phyloP scores from a whole-genome alignment of 2,888 invertebrate genomes.

The Temnothorax unifasciatus region DNA sequence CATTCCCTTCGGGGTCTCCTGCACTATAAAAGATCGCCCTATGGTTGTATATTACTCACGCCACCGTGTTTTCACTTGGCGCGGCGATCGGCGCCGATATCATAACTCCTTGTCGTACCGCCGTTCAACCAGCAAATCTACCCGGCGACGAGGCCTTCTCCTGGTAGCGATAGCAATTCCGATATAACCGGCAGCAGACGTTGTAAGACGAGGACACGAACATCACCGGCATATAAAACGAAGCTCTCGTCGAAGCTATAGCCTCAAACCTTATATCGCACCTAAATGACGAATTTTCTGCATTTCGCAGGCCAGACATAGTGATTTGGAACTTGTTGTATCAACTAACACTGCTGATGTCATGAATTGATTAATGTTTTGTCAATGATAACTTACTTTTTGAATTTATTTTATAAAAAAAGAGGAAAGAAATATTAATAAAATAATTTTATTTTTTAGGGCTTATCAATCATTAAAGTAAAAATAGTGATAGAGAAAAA shows the following conservation, averaged over 20 bases:
- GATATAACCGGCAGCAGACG: slow-evolving; percentile 74
- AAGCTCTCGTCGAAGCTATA: slow-evolving; percentile 33
- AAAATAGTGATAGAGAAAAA: not conserved
- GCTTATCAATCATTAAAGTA: not conserved
- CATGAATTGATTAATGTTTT: not conserved
- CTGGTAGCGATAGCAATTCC: slow-evolving; percentile 82
- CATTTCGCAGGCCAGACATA: not conserved
- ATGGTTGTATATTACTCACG: slow-evolving; percentile 86
- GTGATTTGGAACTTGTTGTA: not conserved
- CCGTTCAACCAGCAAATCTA: slow-evolving; percentile 82
- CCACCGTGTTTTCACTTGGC: slow-evolving; percentile 86
- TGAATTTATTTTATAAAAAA: not conserved
- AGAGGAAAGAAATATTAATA: not conserved
- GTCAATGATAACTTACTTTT: not conserved
- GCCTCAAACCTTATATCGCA: slow-evolving; percentile 23
- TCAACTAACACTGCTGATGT: not conserved
- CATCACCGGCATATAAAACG: slow-evolving; percentile 67
- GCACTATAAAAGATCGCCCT: slow-evolving; percentile 85
- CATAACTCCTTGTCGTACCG: slow-evolving; percentile 86
- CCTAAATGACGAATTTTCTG: slow-evolving; percentile 24
- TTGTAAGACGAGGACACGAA: slow-evolving; percentile 72
- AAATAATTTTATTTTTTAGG: not conserved
- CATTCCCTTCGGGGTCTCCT: slow-evolving; percentile 81
- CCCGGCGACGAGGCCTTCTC: slow-evolving; percentile 73
- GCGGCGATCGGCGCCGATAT: slow-evolving; percentile 85